Percentiles rank a stretch among this genome's conserved stretches.
Conservation (phyloP, 2,797 vertebrate species). For the Cossypha polioptera region DNA sequence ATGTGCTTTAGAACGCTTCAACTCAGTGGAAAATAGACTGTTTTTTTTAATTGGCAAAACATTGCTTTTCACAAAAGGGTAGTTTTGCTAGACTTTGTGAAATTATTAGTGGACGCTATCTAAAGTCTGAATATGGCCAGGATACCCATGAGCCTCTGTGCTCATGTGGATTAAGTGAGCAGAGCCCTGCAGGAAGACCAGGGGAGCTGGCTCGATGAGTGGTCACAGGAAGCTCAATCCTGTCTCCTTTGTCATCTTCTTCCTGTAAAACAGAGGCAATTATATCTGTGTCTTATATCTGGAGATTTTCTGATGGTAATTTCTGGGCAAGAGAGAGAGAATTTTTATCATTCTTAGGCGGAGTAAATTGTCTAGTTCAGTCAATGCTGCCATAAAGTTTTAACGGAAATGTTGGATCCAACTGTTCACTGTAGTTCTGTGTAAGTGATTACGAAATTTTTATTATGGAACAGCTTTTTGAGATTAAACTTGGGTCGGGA, state of each 20-base stretch:
- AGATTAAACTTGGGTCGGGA: neutral
- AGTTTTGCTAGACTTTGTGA: neutral
- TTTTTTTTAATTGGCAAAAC: neutral
- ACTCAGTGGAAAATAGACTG: neutral
- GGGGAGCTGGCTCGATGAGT: accelerated
- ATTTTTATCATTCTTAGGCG: neutral
- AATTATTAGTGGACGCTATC: neutral
- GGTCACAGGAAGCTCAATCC: neutral
- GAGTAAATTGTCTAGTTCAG: neutral
- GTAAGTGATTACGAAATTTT: neutral
- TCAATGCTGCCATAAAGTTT: neutral
- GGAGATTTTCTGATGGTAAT: neutral
- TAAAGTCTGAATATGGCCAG: neutral
- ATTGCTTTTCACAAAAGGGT: neutral
- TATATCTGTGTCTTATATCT: neutral
- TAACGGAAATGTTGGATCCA: neutral
- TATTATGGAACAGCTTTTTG: neutral
- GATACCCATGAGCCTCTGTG: neutral
- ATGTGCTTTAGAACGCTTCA: neutral
- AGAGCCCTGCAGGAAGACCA: neutral
- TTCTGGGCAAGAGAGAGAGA: neutral
- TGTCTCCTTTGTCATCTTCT: neutral
- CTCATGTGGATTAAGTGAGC: neutral
- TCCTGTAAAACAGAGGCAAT: neutral
- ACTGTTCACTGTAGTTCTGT: neutral